Evolutionary conservation across 2,888 invertebrate species (phyloP), one percentile per base, ranked within the genome.

Genomic region (Aphodius sticticus): DNA sequence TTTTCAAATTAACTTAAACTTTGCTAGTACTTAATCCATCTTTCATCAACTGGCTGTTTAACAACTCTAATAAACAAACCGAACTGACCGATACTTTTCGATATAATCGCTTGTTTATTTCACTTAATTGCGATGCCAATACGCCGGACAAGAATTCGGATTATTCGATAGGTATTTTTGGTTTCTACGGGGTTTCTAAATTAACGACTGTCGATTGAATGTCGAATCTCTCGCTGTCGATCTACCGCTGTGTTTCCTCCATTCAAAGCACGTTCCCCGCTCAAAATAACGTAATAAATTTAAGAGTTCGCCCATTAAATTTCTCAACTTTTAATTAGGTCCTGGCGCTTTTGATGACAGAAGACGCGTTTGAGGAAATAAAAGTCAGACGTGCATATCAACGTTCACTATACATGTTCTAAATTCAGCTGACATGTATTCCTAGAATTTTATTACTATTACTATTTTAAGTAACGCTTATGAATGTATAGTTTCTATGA

Each of bases 271-370:
- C 53, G 53, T 12, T 53, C 53, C 12, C 12, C 53, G 7, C 53
- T 53, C 53, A 53, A 53, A 53, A 53, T 53, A 53, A 53, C 53
- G 53, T 53, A 53, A 53, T 53, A 53, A 53, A 53, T 53, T 53
- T 53, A 53, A 53, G 53, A 53, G 53, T 53, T 53, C 53, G 53
- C 9, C 53, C 53, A 53, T 53, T 2, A 53, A 53, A 53, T 53
- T 53, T 53, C 53, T 53, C 12, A 53, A 53, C 53, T 53, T 53
- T 53, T 53, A 53, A 53, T 53, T 53, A 53, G 53, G 53, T 53
- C 53, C 53, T 12, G 53, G 53, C 6, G 53, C 53, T 53, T 7
- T 12, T 53, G 53, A 53, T 53, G 53, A 53, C 12, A 53, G 53
- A 53, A 53, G 53, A 53, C 53, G 53, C 53, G 53, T 53, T 53